These are phyloP conservation scores for Chromoteleia sp. DNA, from an alignment of 2,888 invertebrate genomes.

Conservation along the genomic window DNA sequence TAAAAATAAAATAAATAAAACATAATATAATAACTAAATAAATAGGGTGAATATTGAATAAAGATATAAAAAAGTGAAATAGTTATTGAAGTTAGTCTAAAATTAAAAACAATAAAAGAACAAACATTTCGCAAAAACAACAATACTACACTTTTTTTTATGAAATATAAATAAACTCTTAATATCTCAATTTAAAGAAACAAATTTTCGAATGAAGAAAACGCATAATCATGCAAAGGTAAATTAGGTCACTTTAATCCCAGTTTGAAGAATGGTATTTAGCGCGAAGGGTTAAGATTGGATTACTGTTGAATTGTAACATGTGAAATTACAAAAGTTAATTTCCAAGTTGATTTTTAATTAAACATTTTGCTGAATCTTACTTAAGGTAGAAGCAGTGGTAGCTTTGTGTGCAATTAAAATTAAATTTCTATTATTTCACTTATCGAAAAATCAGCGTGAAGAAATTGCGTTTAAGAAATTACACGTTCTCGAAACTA, in stretches of 20 bases:
- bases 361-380: neutral
- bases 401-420: neutral
- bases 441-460: neutral
- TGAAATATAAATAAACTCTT: neutral
- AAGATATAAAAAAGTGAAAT: no score
- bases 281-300: constrained; percentile 15
- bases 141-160: neutral
- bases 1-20: no score
- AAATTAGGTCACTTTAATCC: constrained; percentile 18
- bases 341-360: constrained; percentile 19
- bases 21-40: no score
- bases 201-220: neutral
- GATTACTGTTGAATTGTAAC: constrained; percentile 13
- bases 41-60: no score
- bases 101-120: no score
- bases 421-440: neutral
- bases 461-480: neutral
- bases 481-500: neutral
- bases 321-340: constrained; percentile 15
- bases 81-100: no score
- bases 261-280: constrained; percentile 23
- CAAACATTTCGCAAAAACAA: neutral
- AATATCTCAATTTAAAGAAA: neutral
- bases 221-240: constrained; percentile 14
- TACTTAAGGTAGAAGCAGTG: neutral